Conservation (phyloP, 2,113 vertebrate genomes). For the Scalopus aquaticus region DNA sequence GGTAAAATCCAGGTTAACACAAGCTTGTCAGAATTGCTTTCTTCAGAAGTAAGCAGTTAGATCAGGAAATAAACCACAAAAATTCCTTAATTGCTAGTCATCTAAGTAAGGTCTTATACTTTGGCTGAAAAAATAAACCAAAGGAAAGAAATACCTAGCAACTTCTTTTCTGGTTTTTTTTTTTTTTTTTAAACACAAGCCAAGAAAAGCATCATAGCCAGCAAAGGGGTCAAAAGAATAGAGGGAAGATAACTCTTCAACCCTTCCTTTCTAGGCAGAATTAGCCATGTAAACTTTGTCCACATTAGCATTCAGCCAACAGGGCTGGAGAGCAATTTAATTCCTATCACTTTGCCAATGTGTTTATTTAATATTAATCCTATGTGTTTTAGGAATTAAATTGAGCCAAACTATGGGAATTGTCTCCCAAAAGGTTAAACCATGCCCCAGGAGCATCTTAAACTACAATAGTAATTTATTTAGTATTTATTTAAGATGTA, state of each 20-base stretch:
- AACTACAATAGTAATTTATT: slow-evolving; percentile 14
- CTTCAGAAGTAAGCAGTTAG: slow-evolving; percentile 72
- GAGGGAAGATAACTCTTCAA: background rate
- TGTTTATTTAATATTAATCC: slow-evolving; percentile 44
- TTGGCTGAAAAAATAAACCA: slow-evolving; percentile 37
- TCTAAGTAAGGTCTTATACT: slow-evolving; percentile 67
- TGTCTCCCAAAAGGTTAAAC: background rate
- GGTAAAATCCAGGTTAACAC: slow-evolving; percentile 46
- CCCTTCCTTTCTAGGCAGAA: slow-evolving; percentile 45
- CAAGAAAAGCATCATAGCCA: slow-evolving; percentile 53
- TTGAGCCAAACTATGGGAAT: slow-evolving; percentile 31
- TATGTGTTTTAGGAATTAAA: slow-evolving; percentile 16
- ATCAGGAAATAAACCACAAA: slow-evolving; percentile 76
- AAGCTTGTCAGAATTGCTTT: slow-evolving; percentile 75
- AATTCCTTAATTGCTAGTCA: slow-evolving; percentile 73
- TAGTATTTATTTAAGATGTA: background rate
- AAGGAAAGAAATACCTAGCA: slow-evolving; percentile 57
- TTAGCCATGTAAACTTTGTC: slow-evolving; percentile 14
- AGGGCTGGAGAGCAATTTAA: background rate
- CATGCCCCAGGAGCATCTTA: background rate
- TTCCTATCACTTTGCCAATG: background rate
- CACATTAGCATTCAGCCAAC: slow-evolving; percentile 45
- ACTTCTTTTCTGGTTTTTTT: slow-evolving; percentile 38
- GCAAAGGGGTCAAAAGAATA: slow-evolving; percentile 26
- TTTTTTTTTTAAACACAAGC: slow-evolving; percentile 30